Base-by-base conservation (phyloP, 1,140 invertebrate species). In the Anagrus nilaparvatae region DNA sequence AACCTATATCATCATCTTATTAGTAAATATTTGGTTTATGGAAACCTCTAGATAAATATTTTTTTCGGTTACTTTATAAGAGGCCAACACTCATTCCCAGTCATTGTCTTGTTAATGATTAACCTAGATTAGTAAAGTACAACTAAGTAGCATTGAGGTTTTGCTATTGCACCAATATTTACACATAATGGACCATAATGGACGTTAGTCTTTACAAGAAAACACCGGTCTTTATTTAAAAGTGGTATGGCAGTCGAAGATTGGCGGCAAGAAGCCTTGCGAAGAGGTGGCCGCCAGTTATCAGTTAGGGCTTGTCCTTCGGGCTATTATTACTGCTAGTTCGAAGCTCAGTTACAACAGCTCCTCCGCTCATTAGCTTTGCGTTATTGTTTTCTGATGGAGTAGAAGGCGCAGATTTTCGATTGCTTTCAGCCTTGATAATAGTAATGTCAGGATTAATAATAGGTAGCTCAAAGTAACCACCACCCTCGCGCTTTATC, bases 381-480 rank as follows among this genome's bases (percentile, higher is more conserved):
- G 64, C 65, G 27, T 66, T 66, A 41, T 67, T 67, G 50, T 67
- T 67, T 25, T 67, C 64, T 16, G 62, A 56, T 21, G 60, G 66
- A 6, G 59, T 51, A 1, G 65, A 43, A 7, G 18, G 18, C 8
- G 8, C 6, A 21, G 63, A 56, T 25, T 66, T 65, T 9, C 61
- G 64, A 4, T 61, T 62, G 46, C 60, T 68, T 43, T 77, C 74
- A 34, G 74, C 72, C 46, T 78, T 78, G 10, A 77, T 72, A 39
- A 77, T 75, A 21, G 75, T 76, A 20, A 77, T 76, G 52, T 77
- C 75, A 1, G 75, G 74, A 53, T 76, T 74, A 8, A 63, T 43
- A 28, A 52, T 56, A 44, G 59, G 55, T 31, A 65, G 53, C 20
- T 63, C 63, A 40, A 65, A 53, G 49, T 65, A 67, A 19, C 59